Evolutionary conservation across 2,113 vertebrate species (phyloP).

Genomic region (Carassius carassius): DNA sequence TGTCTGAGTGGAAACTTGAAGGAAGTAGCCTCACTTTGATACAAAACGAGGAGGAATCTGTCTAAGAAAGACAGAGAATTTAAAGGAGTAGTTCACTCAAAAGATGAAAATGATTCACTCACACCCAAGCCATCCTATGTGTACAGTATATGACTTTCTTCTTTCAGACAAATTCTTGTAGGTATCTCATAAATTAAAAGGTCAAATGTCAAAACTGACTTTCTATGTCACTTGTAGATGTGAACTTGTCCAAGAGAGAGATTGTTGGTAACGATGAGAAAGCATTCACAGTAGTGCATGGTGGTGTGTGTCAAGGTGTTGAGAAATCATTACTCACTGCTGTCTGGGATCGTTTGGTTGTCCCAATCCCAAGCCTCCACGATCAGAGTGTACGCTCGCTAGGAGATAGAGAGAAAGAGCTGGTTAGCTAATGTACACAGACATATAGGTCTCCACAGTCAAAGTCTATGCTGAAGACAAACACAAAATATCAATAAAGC

Average conservation of each 20-base stretch:
- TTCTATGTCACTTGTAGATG: constrained; percentile 12
- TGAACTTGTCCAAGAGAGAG: constrained; percentile 10
- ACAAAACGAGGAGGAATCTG: background rate
- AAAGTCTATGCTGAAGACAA: constrained; percentile 47
- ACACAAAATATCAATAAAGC: constrained; percentile 42
- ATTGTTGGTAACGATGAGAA: background rate
- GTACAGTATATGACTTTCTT: too few species aligned
- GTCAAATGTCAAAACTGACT: constrained; percentile 2
- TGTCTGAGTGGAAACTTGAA: background rate
- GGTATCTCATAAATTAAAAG: background rate
- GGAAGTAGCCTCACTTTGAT: too few species aligned
- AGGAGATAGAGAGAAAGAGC: constrained; percentile 46
- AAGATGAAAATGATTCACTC: too few species aligned
- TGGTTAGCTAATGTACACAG: constrained; percentile 38
- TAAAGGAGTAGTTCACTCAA: too few species aligned
- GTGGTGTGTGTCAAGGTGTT: constrained; percentile 7
- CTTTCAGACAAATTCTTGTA: too few species aligned
- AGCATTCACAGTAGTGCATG: background rate
- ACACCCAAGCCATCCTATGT: too few species aligned
- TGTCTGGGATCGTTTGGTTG: constrained; percentile 79
- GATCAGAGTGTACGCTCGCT: constrained; percentile 90
- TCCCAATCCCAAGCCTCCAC: constrained; percentile 94
- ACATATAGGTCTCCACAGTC: constrained; percentile 10
- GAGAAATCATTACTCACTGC: constrained; percentile 78
- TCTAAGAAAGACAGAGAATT: too few species aligned